Conservation (phyloP, 2,113 vertebrate genomes). For the Osmerus eperlanus region DNA sequence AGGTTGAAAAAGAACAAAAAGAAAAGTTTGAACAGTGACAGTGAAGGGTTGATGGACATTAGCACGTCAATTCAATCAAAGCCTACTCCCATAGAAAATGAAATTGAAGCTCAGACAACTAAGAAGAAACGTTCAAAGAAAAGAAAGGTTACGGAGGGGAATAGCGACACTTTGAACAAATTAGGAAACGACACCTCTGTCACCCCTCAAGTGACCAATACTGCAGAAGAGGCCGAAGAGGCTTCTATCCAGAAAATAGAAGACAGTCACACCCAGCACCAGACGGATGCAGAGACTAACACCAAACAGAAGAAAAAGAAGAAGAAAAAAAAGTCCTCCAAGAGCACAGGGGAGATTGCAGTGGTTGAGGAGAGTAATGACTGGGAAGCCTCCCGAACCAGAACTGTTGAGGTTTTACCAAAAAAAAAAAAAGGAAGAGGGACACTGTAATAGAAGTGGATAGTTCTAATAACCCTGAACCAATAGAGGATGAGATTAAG, state of each 20-base stretch:
- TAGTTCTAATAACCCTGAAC: neutral
- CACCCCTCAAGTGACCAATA: constrained; percentile 3
- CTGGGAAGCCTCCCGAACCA: neutral
- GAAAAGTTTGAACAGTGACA: constrained; percentile 7
- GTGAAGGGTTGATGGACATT: neutral
- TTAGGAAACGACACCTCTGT: neutral
- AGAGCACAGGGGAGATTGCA: neutral
- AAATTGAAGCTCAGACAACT: neutral
- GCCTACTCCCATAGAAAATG: neutral
- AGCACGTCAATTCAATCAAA: neutral
- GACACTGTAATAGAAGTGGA: neutral
- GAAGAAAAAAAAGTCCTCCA: constrained; percentile 41
- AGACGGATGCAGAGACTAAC: constrained; percentile 15
- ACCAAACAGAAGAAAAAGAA: constrained; percentile 28
- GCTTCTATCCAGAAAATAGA: constrained; percentile 1
- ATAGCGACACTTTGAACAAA: neutral
- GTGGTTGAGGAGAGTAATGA: neutral
- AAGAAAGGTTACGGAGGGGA: constrained; percentile 1
- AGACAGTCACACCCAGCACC: neutral
- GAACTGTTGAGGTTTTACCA: neutral
- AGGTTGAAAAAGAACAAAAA: constrained; percentile 48
- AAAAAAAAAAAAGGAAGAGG: constrained; percentile 35
- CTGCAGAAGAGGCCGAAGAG: constrained; percentile 2
- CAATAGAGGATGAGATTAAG: constrained; percentile 16
- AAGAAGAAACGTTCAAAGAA: constrained; percentile 52